Base-by-base conservation (phyloP, 2,888 invertebrate species). In the Sceliomorpha sp. region DNA sequence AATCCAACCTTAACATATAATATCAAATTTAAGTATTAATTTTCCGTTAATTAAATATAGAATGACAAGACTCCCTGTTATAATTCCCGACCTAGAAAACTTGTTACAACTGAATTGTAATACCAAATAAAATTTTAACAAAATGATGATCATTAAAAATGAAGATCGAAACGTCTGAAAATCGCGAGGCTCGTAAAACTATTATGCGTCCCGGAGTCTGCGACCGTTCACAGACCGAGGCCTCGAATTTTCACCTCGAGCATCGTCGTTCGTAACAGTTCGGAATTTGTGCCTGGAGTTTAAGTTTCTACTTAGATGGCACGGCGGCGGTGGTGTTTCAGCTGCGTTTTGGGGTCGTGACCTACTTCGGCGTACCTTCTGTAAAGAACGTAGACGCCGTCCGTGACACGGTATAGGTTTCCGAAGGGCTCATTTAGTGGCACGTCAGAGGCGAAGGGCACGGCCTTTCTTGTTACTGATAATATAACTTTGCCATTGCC, bases 341-440 rank as follows among this genome's bases (percentile, higher is more conserved):
- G 34, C 13, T 40, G 34, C 29, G 31, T 66, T 58, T 58, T 58
- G 45, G 64, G 45, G 44, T 51, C 64, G 32, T 20, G 58, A 58
- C 59, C 51, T 17, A 67, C 59, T 59, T 67, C 48, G 20, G 34
- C 40, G 42, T 59, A 36, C 58, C 44, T 51, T 64, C 56, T 66
- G 48, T 48, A 55, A 60, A 42, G 42, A 42, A 26, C 42, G 7
- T 1, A 29, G 29, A 48, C 26, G 31, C 36, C 40, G 59, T 5
- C 67, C 55, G 40, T 67, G 67, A 60, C 59, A 60, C 59, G 47
- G 44, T 67, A 67, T 67, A 67, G 48, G 59, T 60, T 67, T 59
- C 53, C 59, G 47, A 66, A 66, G 59, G 59, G 40, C 58, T 66
- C 66, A 42, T 66, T 66, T 53, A 59, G 58, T 66, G 58, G 47